Percentiles rank a stretch among this genome's conserved stretches.
Evolutionary conservation across 2,113 vertebrate species (phyloP).

Genomic region (Ictalurus furcatus): DNA sequence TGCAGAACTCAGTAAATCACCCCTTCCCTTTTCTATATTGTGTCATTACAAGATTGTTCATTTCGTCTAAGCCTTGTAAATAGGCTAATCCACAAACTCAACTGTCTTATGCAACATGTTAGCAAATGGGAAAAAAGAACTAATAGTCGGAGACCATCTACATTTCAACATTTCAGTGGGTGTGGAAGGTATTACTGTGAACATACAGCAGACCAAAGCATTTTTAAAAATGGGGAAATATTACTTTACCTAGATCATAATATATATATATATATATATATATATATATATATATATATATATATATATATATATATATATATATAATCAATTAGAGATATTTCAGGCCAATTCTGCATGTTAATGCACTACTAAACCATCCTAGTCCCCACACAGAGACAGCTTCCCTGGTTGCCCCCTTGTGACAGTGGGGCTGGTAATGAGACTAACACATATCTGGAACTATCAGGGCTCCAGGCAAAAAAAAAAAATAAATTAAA

Average conservation of each 20-base stretch:
- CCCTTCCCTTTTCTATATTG: no score
- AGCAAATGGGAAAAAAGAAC: background rate
- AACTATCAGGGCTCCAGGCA: no score
- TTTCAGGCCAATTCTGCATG: background rate
- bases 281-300: no score
- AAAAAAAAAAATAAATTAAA: no score
- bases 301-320: no score
- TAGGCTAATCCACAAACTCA: background rate
- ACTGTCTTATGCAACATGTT: background rate
- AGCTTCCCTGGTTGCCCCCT: background rate
- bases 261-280: no score
- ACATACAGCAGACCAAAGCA: background rate
- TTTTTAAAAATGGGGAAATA: background rate
- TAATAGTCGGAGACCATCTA: background rate
- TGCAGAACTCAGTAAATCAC: no score
- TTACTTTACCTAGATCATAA: no score
- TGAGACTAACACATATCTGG: no score
- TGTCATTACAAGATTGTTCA: no score
- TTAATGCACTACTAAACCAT: background rate
- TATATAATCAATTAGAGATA: no score
- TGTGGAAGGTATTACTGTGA: background rate
- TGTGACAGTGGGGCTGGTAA: no score
- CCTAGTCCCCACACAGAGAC: background rate
- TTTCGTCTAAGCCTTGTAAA: background rate
- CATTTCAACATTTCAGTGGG: background rate